phyloP scores from a whole-genome alignment of 2,888 invertebrate genomes.

The Drosophila dives region DNA sequence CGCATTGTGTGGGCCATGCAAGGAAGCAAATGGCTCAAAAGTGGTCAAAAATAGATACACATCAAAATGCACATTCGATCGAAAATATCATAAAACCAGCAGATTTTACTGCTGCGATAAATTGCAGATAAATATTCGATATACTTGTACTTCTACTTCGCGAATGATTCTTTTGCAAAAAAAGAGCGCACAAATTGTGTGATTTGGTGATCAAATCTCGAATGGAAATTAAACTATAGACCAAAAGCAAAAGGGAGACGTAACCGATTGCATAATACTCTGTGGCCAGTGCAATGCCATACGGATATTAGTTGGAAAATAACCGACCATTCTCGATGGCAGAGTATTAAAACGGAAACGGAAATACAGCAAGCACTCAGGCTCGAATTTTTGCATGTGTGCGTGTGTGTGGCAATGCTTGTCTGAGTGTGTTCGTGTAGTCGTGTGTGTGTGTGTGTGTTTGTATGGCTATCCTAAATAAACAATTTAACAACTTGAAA shows the following conservation, averaged over 20 bases:
- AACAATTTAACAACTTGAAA: slow-evolving; percentile 76
- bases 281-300: background rate
- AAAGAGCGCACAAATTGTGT: background rate
- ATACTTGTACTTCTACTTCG: background rate
- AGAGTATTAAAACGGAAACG: slow-evolving; percentile 41
- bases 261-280: background rate
- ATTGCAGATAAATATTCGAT: background rate
- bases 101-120: background rate
- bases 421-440: slow-evolving; percentile 14
- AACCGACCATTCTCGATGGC: background rate
- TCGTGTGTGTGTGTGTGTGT: slow-evolving; percentile 12
- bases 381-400: slow-evolving; percentile 4
- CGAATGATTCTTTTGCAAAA: background rate
- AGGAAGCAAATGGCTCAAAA: slow-evolving; percentile 36
- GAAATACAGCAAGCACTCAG: slow-evolving; percentile 46
- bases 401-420: slow-evolving; percentile 16
- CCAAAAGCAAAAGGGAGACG: background rate
- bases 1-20: slow-evolving; percentile 5
- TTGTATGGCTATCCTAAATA: slow-evolving; percentile 63
- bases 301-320: background rate
- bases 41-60: slow-evolving; percentile 41
- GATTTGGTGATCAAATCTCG: background rate
- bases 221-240: background rate
- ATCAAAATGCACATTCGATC: slow-evolving; percentile 46
- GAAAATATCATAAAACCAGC: slow-evolving; percentile 11